A percentile compares a stretch with the other conserved stretches of the same genome.
Evolutionary conservation across 2,888 invertebrate species (phyloP).

Genomic region (Tenthredo distinguenda): DNA sequence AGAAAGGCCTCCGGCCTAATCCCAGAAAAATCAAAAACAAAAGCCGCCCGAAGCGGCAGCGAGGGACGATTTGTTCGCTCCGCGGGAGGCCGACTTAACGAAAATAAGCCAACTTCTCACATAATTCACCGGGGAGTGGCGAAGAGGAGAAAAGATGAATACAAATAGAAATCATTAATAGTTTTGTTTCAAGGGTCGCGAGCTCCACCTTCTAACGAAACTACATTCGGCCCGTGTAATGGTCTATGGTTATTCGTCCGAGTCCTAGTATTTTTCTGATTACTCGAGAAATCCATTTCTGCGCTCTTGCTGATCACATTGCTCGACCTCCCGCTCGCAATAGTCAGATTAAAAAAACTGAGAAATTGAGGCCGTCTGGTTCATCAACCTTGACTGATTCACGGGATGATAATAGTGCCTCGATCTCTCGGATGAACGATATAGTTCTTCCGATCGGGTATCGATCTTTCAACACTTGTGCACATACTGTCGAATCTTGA

Average conservation of each 20-base stretch:
- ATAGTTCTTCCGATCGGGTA: slow-evolving; percentile 1
- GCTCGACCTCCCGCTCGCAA: background rate
- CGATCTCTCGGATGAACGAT: background rate
- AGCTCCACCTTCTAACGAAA: slow-evolving; percentile 53
- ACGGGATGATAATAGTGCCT: background rate
- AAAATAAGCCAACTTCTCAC: slow-evolving; percentile 76
- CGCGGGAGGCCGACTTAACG: slow-evolving; percentile 75
- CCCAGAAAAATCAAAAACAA: slow-evolving; percentile 55
- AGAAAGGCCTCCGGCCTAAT: slow-evolving; percentile 46
- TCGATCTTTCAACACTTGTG: slow-evolving; percentile 9
- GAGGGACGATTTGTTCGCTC: slow-evolving; percentile 76
- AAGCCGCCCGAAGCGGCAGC: slow-evolving; percentile 66
- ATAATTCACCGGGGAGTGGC: slow-evolving; percentile 73
- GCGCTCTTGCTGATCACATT: background rate
- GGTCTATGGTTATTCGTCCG: background rate
- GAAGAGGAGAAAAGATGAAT: slow-evolving; percentile 64
- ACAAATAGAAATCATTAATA: slow-evolving; percentile 77
- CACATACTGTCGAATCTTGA: slow-evolving; percentile 1
- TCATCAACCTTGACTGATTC: background rate
- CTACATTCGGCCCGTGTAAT: background rate
- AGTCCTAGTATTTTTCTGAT: background rate
- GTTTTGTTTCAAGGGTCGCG: slow-evolving; percentile 74
- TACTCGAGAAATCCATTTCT: background rate
- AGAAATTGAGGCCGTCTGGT: background rate
- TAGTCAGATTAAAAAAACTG: background rate